phyloP scores from a whole-genome alignment of 2,888 invertebrate genomes.

The Stenchaetothrips biformis region DNA sequence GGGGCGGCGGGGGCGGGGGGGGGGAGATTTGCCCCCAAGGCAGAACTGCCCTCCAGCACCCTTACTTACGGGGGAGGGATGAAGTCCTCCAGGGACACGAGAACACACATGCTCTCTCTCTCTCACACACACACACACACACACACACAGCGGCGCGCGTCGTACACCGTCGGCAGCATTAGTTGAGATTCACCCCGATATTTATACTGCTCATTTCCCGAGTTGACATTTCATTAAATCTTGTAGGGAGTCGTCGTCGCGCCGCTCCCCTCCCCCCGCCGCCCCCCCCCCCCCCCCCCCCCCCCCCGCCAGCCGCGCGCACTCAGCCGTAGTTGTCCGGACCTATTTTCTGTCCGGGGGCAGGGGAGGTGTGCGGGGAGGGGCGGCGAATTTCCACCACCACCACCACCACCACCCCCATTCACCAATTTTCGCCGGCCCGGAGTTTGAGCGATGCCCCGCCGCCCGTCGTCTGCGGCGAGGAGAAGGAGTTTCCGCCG shows the following conservation, averaged over 20 bases:
- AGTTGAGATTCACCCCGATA: slow-evolving; percentile 22
- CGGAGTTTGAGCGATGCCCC: too few relatives aligned
- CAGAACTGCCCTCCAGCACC: not conserved
- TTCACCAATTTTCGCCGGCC: not conserved
- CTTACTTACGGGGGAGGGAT: not conserved
- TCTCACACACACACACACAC: not conserved
- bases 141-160: not conserved
- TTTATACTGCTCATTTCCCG: slow-evolving; percentile 24
- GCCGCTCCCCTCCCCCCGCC: not conserved
- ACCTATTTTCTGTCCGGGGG: not conserved
- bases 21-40: not conserved
- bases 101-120: not conserved
- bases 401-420: not conserved
- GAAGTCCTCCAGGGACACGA: slow-evolving; percentile 3
- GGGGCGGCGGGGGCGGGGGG: not conserved
- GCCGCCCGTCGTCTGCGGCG: too few relatives aligned
- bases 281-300: too few relatives aligned
- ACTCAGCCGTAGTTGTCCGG: not conserved
- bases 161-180: not conserved
- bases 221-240: slow-evolving; percentile 24
- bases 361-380: not conserved
- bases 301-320: not conserved
- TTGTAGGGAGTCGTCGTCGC: not conserved
- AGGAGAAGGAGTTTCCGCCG: too few relatives aligned
- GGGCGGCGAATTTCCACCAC: not conserved